A percentile compares a stretch with the other conserved stretches of the same genome.
Evolutionary conservation across 1,140 invertebrate genomes (phyloP).

Genomic region (Antheraea pernyi): DNA sequence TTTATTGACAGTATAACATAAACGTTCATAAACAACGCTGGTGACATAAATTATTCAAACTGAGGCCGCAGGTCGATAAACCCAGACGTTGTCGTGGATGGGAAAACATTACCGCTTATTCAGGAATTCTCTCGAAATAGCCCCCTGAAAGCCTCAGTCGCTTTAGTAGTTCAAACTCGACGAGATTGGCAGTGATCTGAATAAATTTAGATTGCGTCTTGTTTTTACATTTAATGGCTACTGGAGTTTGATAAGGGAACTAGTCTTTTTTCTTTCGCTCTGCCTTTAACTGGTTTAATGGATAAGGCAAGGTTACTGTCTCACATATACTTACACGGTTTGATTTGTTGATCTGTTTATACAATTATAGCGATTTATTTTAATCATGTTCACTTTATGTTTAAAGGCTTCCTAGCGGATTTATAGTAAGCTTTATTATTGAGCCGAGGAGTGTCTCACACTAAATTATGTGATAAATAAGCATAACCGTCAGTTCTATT

Average conservation of each 20-base stretch:
- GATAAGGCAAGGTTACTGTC: neutral
- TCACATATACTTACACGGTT: neutral
- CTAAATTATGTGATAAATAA: no score
- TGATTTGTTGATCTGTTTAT: neutral
- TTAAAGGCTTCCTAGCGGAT: no score
- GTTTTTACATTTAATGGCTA: conserved; percentile 19
- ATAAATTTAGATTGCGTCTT: conserved; percentile 27
- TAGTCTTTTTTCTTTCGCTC: conserved; percentile 6
- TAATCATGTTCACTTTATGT: no score
- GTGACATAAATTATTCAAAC: conserved; percentile 53
- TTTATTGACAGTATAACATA: conserved; percentile 24
- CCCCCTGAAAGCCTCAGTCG: conserved; percentile 15
- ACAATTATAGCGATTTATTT: no score
- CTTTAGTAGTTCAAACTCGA: conserved; percentile 21
- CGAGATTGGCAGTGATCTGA: conserved; percentile 25
- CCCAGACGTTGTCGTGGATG: conserved; percentile 33
- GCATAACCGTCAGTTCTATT: no score
- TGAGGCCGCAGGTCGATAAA: conserved; percentile 44
- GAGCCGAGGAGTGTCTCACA: no score
- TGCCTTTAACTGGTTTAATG: conserved; percentile 7
- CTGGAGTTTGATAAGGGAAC: conserved; percentile 12
- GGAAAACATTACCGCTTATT: conserved; percentile 43
- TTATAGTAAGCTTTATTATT: no score
- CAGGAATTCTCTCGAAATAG: conserved; percentile 35
- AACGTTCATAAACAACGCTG: conserved; percentile 29